Evolutionary conservation across 1,140 invertebrate species (phyloP).

Genomic region (Macrobrachium rosenbergii): DNA sequence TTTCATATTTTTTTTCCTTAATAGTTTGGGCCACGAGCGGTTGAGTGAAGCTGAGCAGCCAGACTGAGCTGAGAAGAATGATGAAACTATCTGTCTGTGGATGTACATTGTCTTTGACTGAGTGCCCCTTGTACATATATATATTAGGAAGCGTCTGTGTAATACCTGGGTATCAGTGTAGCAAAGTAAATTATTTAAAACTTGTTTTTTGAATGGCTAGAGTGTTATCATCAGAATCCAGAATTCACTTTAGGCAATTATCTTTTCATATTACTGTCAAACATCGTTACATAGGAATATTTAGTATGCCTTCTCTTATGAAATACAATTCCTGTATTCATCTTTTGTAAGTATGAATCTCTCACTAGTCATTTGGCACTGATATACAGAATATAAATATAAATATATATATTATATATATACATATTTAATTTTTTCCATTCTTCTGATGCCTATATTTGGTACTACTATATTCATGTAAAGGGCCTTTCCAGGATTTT

Average conservation of each 20-base stretch:
- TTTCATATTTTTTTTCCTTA: constrained; percentile 40
- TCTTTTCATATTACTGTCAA: too few relatives aligned
- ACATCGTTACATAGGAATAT: too few relatives aligned
- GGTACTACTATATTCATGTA: constrained; percentile 43
- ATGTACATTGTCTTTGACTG: constrained; percentile 42
- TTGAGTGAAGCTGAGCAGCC: constrained; percentile 47
- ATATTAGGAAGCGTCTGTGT: constrained; percentile 50
- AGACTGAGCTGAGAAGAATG: constrained; percentile 26
- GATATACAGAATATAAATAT: constrained; percentile 34
- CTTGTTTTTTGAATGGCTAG: constrained; percentile 46
- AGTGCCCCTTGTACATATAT: constrained; percentile 44
- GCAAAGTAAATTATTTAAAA: constrained; percentile 27
- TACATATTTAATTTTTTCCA: constrained; percentile 21
- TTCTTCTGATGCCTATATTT: constrained; percentile 32
- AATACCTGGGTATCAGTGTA: constrained; percentile 37
- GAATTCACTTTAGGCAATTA: constrained; percentile 8
- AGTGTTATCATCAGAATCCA: constrained; percentile 32
- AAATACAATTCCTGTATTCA: constrained; percentile 4
- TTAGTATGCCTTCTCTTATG: not conserved
- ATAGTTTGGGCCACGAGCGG: constrained; percentile 53
- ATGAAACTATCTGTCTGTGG: constrained; percentile 37
- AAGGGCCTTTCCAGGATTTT: constrained; percentile 43
- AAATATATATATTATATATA: constrained; percentile 43
- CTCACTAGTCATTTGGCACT: constrained; percentile 44
- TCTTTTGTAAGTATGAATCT: constrained; percentile 41